Conservation (phyloP, 2,888 invertebrate genomes). For the Euzetes globulus region DNA sequence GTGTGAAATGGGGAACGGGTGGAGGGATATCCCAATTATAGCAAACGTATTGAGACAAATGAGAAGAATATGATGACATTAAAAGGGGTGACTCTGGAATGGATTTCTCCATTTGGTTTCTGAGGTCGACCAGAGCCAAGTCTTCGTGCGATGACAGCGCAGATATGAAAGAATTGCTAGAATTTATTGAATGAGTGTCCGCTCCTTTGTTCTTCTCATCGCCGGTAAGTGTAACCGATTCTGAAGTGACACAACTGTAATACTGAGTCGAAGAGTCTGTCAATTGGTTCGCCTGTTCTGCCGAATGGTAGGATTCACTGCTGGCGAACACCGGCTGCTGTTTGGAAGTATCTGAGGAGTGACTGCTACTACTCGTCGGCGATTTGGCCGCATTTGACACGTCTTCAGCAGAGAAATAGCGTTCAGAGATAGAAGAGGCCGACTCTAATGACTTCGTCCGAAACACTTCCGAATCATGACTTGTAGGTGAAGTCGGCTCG, state of each 20-base stretch:
- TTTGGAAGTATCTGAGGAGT: background rate
- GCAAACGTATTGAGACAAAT: slow-evolving; percentile 63
- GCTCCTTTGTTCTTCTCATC: slow-evolving; percentile 36
- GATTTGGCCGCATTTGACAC: slow-evolving; percentile 32
- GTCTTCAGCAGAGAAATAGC: slow-evolving; percentile 87
- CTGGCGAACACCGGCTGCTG: background rate
- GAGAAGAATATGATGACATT: slow-evolving; percentile 88
- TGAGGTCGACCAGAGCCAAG: slow-evolving; percentile 80
- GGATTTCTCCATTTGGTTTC: slow-evolving; percentile 84
- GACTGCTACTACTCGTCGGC: background rate
- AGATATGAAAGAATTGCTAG: slow-evolving; percentile 57
- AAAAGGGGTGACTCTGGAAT: slow-evolving; percentile 87
- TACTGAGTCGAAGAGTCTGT: slow-evolving; percentile 26
- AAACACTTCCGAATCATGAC: slow-evolving; percentile 56
- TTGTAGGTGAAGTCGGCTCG: slow-evolving; percentile 36
- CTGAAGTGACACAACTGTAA: slow-evolving; percentile 11
- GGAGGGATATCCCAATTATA: slow-evolving; percentile 41
- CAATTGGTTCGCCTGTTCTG: background rate
- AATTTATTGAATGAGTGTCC: slow-evolving; percentile 43
- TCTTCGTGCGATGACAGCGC: slow-evolving; percentile 89
- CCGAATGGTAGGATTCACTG: slow-evolving; percentile 19
- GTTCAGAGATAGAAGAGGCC: slow-evolving; percentile 63
- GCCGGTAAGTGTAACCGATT: background rate
- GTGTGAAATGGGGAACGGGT: slow-evolving; percentile 43
- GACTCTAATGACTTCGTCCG: slow-evolving; percentile 64